phyloP scores from a whole-genome alignment of 1,140 invertebrate genomes.

The Micrasema longulum region DNA sequence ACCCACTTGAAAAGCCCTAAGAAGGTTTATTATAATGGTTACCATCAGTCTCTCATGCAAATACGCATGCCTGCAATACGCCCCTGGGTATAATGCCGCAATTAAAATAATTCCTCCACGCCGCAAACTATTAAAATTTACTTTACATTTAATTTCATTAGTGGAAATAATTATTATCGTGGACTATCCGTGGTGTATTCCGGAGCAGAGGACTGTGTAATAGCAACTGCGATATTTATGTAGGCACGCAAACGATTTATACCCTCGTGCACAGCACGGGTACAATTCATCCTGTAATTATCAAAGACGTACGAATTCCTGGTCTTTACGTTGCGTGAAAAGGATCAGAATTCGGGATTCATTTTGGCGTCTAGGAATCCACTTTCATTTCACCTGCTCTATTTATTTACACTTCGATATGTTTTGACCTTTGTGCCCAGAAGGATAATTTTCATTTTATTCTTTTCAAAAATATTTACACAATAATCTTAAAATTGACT shows the following conservation, averaged over 20 bases:
- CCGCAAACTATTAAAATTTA: slow-evolving; percentile 52
- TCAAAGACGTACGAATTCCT: not conserved
- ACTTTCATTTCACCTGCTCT: no score
- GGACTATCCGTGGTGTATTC: slow-evolving; percentile 34
- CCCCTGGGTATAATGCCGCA: slow-evolving; percentile 14
- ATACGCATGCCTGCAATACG: not conserved
- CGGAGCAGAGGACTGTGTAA: not conserved
- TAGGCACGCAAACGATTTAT: slow-evolving; percentile 25
- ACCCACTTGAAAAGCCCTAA: no score
- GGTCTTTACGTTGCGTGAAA: slow-evolving; percentile 5
- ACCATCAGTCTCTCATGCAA: no score
- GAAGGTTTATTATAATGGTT: no score
- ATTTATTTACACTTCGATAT: no score
- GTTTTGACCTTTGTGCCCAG: no score
- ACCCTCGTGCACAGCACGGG: not conserved
- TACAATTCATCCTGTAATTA: slow-evolving; percentile 1
- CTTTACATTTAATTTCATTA: slow-evolving; percentile 52
- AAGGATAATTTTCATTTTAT: no score
- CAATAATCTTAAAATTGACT: no score
- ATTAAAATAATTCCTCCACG: slow-evolving; percentile 51
- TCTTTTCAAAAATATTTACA: no score
- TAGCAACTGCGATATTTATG: slow-evolving; percentile 31
- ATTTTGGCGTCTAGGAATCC: not conserved
- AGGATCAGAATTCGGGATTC: slow-evolving; percentile 7
- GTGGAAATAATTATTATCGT: slow-evolving; percentile 33